Evolutionary conservation across 2,797 vertebrate species (phyloP).

Genomic region (Phalanger gymnotis): DNA sequence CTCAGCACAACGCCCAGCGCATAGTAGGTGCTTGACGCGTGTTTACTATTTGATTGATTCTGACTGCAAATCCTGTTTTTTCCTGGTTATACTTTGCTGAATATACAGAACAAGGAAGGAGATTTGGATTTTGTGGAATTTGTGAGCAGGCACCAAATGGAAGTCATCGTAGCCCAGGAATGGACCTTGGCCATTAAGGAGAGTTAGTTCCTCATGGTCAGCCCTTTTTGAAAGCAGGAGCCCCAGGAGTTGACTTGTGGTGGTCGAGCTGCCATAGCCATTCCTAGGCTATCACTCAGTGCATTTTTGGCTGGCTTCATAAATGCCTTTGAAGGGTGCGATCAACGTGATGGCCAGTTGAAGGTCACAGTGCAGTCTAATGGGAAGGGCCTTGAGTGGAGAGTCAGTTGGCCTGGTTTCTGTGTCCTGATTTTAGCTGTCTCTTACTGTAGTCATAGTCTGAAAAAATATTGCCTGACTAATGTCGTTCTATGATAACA

Average conservation of each 20-base stretch:
- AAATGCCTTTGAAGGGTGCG: conserved; percentile 44
- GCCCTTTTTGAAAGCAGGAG: conserved; percentile 1
- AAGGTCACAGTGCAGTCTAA: neutral
- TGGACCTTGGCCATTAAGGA: conserved; percentile 29
- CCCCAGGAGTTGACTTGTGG: conserved; percentile 15
- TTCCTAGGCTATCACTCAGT: conserved; percentile 5
- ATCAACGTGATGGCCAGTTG: neutral
- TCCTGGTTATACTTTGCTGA: conserved; percentile 16
- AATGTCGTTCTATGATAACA: neutral
- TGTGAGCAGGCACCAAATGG: neutral
- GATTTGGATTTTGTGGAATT: conserved; percentile 2
- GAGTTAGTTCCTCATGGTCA: neutral
- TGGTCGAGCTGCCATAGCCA: neutral
- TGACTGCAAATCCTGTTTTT: neutral
- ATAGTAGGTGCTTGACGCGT: neutral
- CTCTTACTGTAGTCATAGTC: neutral
- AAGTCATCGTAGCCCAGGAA: conserved; percentile 22
- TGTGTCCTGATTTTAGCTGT: neutral
- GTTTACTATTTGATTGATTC: neutral
- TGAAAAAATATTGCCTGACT: neutral
- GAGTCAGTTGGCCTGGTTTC: neutral
- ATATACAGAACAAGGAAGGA: neutral
- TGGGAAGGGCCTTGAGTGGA: neutral
- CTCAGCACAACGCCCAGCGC: neutral
- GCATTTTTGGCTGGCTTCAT: conserved; percentile 39